Base-by-base conservation (phyloP, 1,140 invertebrate genomes). In the Aethina tumida region DNA sequence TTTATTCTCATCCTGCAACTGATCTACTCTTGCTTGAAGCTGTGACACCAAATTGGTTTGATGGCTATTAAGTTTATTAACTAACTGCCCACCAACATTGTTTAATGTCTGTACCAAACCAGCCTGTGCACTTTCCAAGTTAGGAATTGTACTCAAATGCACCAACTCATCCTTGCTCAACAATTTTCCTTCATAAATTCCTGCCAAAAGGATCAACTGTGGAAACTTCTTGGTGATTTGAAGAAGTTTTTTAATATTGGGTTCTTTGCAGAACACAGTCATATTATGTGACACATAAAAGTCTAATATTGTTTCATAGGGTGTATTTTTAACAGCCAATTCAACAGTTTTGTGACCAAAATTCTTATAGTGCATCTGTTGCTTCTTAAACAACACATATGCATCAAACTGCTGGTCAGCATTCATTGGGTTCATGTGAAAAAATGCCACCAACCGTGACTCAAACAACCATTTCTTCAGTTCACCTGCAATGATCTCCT, bases 401-500 rank as follows among this genome's bases (percentile, higher is more conserved):
- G 81, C 62, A 9, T 74, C 70, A 39, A 75, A 79, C 45, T 71
- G 57, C 1, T 77, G 69, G 13, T 75, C 68, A 30, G 58, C 53
- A 4, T 49, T 59, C 3, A 83, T 77, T 0, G 80, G 73, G 65
- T 83, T 86, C 13, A 67, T 39, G 50, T 87, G 82, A 35, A 78
- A 66, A 41, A 84, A 70, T 14, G 67, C 74, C 40, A 84, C 58
- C 65, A 85, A 71, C 53, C 71, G 73, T 1, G 82, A 82, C 27
- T 71, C 70, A 21, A 77, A 67, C 45, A 84, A 76, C 71, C 74
- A 77, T 50, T 79, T 68, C 3, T 70, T 53, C 33, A 75, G 68
- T 58, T 87, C 82, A 25, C 67, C 69, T 0, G 77, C 79, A 26
- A 85, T 62, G 20, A 87, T 76, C 26, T 59, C 56, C 58, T 81